phyloP scores from a whole-genome alignment of 2,113 vertebrate genomes.

The Passer montanus region DNA sequence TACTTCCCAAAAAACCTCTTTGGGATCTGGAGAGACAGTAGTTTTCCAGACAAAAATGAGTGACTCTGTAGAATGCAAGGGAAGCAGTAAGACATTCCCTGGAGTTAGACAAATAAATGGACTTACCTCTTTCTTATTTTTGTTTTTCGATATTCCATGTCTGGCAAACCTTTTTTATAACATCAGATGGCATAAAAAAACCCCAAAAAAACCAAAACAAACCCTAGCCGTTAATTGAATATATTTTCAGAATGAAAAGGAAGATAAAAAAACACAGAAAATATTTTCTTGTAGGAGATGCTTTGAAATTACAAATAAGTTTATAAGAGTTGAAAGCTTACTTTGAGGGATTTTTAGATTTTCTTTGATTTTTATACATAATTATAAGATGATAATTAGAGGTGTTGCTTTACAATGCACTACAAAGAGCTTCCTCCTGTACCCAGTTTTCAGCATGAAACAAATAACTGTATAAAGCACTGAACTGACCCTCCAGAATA shows the following conservation, averaged over 20 bases:
- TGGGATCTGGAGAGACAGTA: not conserved
- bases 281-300: not conserved
- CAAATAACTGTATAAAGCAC: not conserved
- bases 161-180: not conserved
- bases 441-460: not conserved
- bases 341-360: not conserved
- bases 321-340: not conserved
- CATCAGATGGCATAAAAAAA: not conserved
- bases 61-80: not conserved
- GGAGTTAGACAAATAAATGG: accelerated
- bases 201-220: not conserved
- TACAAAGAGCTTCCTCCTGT: not conserved
- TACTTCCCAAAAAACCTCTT: not conserved
- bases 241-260: not conserved
- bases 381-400: not conserved
- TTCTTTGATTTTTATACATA: not conserved
- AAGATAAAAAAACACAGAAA: not conserved
- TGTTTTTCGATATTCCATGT: not conserved
- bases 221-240: not conserved
- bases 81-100: not conserved
- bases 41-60: not conserved
- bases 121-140: not conserved
- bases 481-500: not conserved
- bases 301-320: not conserved
- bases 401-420: not conserved